Base-by-base conservation (phyloP, 2,113 vertebrate species). In the Calidris pygmaea region DNA sequence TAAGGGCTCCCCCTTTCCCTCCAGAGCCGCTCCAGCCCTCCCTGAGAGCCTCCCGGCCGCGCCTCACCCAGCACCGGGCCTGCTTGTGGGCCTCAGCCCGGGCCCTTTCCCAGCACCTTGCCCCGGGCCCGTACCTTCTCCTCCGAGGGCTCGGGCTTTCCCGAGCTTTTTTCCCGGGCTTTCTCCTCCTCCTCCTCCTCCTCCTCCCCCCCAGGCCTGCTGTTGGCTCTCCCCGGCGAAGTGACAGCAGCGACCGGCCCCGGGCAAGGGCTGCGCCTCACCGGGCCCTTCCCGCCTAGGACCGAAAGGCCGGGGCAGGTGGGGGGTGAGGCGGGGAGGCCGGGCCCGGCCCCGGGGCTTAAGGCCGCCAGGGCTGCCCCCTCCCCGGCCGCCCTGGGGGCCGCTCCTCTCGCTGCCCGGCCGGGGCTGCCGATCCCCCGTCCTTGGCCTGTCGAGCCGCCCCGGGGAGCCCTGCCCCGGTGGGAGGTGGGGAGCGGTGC, bases 61-160 rank as follows among this genome's bases (percentile, higher is more conserved):
- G 19, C 39, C 14, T 18, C 30, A 5, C 22, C 48, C 27, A 11
- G 1, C 29, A 34, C 35, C 21, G 3, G 11, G 4, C 19, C 12
- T 7, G 27, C 5, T 14, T 20, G 6, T 3, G 13, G 10, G n/a
- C 41, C 1, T 1, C 7, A 35, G 47, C 32, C 27, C 18, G 53
- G 8, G 4, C 23, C 29, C 53, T 18, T 10, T 17, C 63, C 20
- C 14, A 4, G 2, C 30, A 3, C 12, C 59, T 18, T 7, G 26
- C 43, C 18, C 43, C 47, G 5, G 23, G 2, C 27, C 32, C 19
- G 0, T 19, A 11, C 52, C 47, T 24, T 32, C 29, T 5, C 14
- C 7, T 9, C 41, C 32, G 43, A n/a, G 1, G 27, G 20, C 20
- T n/a, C 1, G 39, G 6, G 37, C 43, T 5, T 41, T 41, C 41